These are phyloP conservation scores for Echinops telfairi DNA, from an alignment of 2,113 vertebrate genomes.

Conservation along the genomic window DNA sequence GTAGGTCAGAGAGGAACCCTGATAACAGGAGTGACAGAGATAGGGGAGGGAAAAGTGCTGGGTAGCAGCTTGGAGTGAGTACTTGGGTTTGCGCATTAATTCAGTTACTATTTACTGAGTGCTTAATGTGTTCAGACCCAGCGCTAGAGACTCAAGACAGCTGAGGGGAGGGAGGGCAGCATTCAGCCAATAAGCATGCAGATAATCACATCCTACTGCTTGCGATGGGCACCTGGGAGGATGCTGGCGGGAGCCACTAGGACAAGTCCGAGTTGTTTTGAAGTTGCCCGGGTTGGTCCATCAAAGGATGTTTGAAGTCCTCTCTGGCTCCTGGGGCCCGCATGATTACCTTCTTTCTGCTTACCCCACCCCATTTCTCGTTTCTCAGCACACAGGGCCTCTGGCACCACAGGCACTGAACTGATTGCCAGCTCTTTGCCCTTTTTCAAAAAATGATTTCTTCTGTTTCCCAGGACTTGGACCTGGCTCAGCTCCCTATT, in stretches of 20 bases:
- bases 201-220: background rate
- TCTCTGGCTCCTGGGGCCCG: conserved; percentile 6
- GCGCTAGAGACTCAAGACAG: background rate
- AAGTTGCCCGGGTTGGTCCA: background rate
- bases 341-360: background rate
- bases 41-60: background rate
- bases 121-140: background rate
- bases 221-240: background rate
- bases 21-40: background rate
- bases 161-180: background rate
- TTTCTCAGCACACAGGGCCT: background rate
- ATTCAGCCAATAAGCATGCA: conserved; percentile 25
- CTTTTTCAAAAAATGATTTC: background rate
- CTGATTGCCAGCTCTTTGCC: background rate
- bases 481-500: background rate
- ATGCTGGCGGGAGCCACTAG: no score
- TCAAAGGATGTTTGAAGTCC: background rate
- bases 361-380: background rate
- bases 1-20: conserved; percentile 27
- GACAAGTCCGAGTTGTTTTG: background rate
- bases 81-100: background rate
- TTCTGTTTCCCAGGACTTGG: background rate
- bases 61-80: background rate
- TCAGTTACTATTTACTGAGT: background rate
- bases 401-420: background rate